phyloP scores from a whole-genome alignment of 2,888 invertebrate genomes.

The Patella pellucida region DNA sequence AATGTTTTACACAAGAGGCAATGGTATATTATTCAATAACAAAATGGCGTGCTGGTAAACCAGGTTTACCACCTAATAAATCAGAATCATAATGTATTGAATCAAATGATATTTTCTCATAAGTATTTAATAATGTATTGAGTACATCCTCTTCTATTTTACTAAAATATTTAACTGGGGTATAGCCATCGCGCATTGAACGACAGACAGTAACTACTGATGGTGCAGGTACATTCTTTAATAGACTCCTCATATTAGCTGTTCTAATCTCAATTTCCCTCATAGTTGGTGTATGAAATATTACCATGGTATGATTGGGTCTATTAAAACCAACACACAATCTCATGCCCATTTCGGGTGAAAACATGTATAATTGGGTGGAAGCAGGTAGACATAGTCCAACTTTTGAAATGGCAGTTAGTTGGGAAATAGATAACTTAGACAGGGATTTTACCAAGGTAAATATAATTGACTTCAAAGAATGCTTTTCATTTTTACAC shows the following conservation, averaged over 20 bases:
- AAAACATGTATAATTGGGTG: constrained; percentile 34
- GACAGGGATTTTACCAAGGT: background rate
- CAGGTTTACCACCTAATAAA: constrained; percentile 50
- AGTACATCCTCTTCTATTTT: constrained; percentile 52
- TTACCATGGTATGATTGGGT: constrained; percentile 43
- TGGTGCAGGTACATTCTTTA: constrained; percentile 38
- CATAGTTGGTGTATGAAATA: constrained; percentile 41
- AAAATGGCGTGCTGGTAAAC: constrained; percentile 39
- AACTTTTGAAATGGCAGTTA: constrained; percentile 40
- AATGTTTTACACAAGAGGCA: too few relatives aligned
- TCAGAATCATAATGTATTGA: constrained; percentile 47
- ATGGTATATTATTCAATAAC: too few relatives aligned
- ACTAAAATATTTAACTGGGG: constrained; percentile 51
- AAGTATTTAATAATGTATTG: constrained; percentile 32
- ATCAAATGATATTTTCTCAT: constrained; percentile 20
- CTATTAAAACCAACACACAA: constrained; percentile 55
- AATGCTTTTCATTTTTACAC: background rate
- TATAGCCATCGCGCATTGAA: constrained; percentile 62
- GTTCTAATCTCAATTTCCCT: constrained; percentile 41
- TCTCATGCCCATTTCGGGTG: constrained; percentile 33
- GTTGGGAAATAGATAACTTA: constrained; percentile 35
- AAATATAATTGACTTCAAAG: background rate
- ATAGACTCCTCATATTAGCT: constrained; percentile 31
- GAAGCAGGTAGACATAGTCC: constrained; percentile 53
- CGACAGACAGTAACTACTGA: constrained; percentile 53